Base-by-base conservation (phyloP, 2,113 vertebrate genomes). In the Oenanthe melanoleuca region DNA sequence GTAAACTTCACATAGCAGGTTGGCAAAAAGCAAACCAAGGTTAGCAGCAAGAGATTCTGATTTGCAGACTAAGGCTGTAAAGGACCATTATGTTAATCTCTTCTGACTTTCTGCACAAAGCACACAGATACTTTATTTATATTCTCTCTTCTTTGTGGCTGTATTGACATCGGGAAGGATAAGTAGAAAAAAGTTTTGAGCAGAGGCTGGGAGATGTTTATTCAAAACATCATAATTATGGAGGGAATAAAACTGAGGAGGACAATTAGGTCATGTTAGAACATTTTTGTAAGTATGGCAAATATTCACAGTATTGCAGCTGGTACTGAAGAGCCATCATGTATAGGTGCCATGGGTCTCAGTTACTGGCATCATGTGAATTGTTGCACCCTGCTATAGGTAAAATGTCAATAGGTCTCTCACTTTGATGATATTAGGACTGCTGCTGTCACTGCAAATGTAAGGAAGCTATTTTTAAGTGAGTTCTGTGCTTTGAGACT, bases 401-500 rank as follows among this genome's bases (percentile, higher is more conserved):
- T 91, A 66, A 71, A 88, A 24, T 61, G 89, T 42, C 72, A 28
- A 24, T 55, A 56, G 18, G 37, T 52, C 2, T 80, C 34, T 60
- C 5, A 0, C 55, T 89, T 84, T 71, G 55, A 31, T 79, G 29
- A 37, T 81, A 16, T 3, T 50, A 63, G 29, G 91, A n/a, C n/a
- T 4, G 4, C 57, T 83, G 64, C 86, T 92, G 47, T 64, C 1
- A 2, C 60, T 83, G 70, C 40, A 59, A 77, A 29, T 65, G 22
- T 47, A 34, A 38, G 63, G 24, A 79, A 52, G 66, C 66, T 93
- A 25, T 82, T 88, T 96, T 86, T 69, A 77, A 89, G 63, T 42
- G 64, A 73, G 15, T 65, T 95, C 56, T 93, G 71, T 80, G 80
- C 66, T 88, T 90, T 93, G 80, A 86, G 59, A 47, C 42, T 52